Base-by-base conservation (phyloP, 2,113 vertebrate species). In the Australoheros scitulus region DNA sequence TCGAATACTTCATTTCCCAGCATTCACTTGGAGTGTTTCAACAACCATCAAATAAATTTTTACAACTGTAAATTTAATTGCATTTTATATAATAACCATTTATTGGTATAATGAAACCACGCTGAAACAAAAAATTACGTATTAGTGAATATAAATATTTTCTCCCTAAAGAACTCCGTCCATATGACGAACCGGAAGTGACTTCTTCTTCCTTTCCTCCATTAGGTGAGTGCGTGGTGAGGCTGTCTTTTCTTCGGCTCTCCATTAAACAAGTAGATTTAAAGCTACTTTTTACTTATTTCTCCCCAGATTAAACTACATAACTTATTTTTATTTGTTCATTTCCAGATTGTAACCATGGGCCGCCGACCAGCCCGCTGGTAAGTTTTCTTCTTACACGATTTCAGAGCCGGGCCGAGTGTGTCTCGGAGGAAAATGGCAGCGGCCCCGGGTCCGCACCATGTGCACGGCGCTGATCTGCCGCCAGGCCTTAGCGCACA, bases 291-390 rank as follows among this genome's bases (percentile, higher is more conserved):
- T 34, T 4, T 1, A 1, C 0, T 7, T 1, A 3, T 77, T 0
- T 1, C 3, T 3, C 11, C 8, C 4, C 8, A 0, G 0, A 3
- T 38, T 83, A 43, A 2, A 1, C 1, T 0, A 17, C 55, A n/a
- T 89, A 88, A 90, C 65, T 0, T 2, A 0, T 68, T 38, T 70
- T 60, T n/a, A 34, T 85, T 79, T 79, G 26, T 86, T 81, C 0
- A 5, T 77, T 92, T 20, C 34, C 89, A 96, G 96, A 90, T 95
- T 38, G 93, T 88, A 94, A 92, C 90, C 90, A 96, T 96, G 96
- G 96, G 96, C 80, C 96, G 96, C 82, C 96, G 96, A 84, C 96
- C 96, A 87, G 96, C 96, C 87, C 96, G 96, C 76, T 96, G 96
- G 96, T 96, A 84, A 96, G 96, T 95, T 7, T 7, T 22, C 17